phyloP scores from a whole-genome alignment of 2,888 invertebrate species.

The Thelaira solivaga region DNA sequence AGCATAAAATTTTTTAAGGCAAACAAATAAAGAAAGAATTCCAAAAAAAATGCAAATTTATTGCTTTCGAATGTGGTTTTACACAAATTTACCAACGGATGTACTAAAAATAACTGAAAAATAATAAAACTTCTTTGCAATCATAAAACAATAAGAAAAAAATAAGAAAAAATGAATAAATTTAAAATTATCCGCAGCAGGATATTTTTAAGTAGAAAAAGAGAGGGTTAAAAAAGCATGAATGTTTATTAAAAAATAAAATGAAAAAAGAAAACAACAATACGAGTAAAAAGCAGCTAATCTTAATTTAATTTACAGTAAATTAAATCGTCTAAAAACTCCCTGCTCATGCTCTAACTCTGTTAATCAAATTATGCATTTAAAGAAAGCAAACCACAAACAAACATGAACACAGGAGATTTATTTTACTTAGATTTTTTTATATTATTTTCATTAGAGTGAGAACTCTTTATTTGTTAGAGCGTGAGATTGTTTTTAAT shows the following conservation, averaged over 20 bases:
- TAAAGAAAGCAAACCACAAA: too few species aligned
- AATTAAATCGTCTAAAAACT: background rate
- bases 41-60: slow-evolving; percentile 65
- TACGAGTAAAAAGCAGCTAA: background rate
- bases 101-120: background rate
- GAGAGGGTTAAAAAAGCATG: background rate
- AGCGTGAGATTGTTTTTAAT: slow-evolving; percentile 69
- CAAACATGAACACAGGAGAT: background rate
- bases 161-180: background rate
- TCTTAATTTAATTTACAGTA: background rate
- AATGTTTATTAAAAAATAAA: background rate
- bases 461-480: slow-evolving; percentile 67
- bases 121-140: slow-evolving; percentile 58
- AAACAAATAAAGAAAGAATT: background rate
- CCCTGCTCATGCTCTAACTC: slow-evolving; percentile 39
- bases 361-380: too few species aligned
- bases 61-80: slow-evolving; percentile 70
- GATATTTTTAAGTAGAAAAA: background rate
- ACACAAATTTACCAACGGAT: slow-evolving; percentile 62
- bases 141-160: background rate
- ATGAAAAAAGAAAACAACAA: background rate
- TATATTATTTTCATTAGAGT: background rate
- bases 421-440: background rate
- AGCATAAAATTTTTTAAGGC: background rate
- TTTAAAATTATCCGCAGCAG: background rate